Percentiles rank a stretch among this genome's conserved stretches.
Conservation (phyloP, 2,113 vertebrate genomes). For the Oncorhynchus keta region DNA sequence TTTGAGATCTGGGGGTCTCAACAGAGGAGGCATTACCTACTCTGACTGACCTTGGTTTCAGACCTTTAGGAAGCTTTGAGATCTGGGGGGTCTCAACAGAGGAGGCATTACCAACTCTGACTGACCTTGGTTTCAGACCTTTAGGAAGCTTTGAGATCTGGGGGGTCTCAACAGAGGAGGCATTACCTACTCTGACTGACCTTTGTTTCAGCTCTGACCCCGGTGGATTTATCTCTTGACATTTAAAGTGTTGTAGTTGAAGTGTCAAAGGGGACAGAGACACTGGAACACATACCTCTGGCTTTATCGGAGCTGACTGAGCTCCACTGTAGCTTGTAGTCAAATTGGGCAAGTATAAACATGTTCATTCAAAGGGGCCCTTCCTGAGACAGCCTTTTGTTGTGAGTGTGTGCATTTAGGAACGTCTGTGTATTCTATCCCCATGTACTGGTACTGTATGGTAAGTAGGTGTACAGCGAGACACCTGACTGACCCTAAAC, state of each 20-base stretch:
- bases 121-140: no score
- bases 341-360: constrained; percentile 41
- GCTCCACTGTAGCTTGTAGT: not conserved
- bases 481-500: not conserved
- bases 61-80: no score
- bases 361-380: constrained; percentile 20
- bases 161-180: no score
- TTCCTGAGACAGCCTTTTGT: constrained; percentile 15
- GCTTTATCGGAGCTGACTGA: constrained; percentile 22
- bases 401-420: not conserved
- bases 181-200: no score
- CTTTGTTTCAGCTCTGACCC: not conserved
- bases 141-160: no score
- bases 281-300: constrained; percentile 40
- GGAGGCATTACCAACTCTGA: no score
- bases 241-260: not conserved
- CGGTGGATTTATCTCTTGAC: not conserved
- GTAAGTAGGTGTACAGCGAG: not conserved
- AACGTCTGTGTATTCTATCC: not conserved
- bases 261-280: constrained; percentile 17
- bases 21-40: no score
- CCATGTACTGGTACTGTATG: not conserved
- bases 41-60: not conserved
- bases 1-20: no score
- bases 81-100: no score